A percentile compares a stretch with the other conserved stretches of the same genome.
Conservation (phyloP, 1,140 invertebrate genomes). For the Brachionus manjavacas region DNA sequence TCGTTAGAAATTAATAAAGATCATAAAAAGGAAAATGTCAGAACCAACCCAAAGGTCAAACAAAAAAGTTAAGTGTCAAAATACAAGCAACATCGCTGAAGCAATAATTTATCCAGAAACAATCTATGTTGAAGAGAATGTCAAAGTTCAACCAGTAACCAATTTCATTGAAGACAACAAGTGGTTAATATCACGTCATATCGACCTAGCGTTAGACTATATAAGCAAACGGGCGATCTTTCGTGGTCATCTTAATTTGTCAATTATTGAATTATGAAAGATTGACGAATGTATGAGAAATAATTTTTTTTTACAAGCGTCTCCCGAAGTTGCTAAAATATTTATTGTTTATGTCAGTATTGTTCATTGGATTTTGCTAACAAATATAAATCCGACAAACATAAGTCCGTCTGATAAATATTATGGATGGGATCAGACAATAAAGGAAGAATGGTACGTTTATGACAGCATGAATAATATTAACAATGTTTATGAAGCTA, state of each 20-base stretch:
- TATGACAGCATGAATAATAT: not conserved
- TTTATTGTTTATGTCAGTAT: not conserved
- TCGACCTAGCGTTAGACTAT: not conserved
- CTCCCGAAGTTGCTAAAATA: not conserved
- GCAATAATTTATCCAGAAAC: not conserved
- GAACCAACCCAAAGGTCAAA: not conserved
- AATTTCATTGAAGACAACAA: not conserved
- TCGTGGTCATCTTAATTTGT: not conserved
- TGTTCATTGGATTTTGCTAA: not conserved
- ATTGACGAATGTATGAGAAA: not conserved
- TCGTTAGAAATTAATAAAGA: too few relatives aligned
- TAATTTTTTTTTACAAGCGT: not conserved
- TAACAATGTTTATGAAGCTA: not conserved
- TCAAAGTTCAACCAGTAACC: not conserved
- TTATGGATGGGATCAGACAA: not conserved
- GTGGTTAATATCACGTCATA: not conserved
- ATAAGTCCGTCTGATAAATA: not conserved
- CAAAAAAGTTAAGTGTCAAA: not conserved
- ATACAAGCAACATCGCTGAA: too few relatives aligned
- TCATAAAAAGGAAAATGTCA: too few relatives aligned
- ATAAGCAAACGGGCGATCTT: not conserved
- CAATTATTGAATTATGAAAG: not conserved
- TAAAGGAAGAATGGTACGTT: not conserved
- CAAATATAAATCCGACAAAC: not conserved
- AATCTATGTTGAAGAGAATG: not conserved